Conservation (phyloP, 2,797 vertebrate genomes). For the Erethizon dorsatum region DNA sequence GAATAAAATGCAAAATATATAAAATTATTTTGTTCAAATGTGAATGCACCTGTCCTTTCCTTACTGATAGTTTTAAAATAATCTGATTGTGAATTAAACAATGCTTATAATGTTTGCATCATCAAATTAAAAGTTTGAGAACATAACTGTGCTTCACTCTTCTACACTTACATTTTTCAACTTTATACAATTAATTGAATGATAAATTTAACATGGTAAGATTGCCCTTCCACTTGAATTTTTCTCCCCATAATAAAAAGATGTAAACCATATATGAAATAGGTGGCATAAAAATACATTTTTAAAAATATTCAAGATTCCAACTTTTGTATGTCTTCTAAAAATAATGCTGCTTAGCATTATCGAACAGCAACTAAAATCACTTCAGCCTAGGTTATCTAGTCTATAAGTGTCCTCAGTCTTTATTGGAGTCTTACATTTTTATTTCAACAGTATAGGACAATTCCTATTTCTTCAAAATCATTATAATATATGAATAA, state of each 20-base stretch:
- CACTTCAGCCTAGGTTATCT: background rate
- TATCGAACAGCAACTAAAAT: background rate
- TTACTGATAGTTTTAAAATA: background rate
- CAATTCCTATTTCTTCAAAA: slow-evolving; percentile 21
- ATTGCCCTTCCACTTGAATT: background rate
- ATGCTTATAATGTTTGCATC: background rate
- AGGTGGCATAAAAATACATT: background rate
- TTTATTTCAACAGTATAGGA: background rate
- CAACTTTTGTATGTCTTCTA: background rate
- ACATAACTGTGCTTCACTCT: background rate
- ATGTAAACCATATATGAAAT: background rate
- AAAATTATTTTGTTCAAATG: slow-evolving; percentile 48
- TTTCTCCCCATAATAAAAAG: background rate
- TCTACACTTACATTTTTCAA: background rate
- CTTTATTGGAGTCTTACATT: background rate
- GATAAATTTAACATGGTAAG: background rate
- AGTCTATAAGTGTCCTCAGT: background rate
- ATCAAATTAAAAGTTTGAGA: slow-evolving; percentile 54
- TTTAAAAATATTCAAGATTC: background rate
- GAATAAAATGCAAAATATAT: background rate
- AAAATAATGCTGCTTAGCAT: background rate
- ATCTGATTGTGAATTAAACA: background rate
- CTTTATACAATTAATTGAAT: background rate
- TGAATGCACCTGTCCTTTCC: background rate
- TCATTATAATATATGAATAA: background rate